A percentile compares a stretch with the other conserved stretches of the same genome.
Evolutionary conservation across 2,888 invertebrate species (phyloP).

Genomic region (Empis stercorea): DNA sequence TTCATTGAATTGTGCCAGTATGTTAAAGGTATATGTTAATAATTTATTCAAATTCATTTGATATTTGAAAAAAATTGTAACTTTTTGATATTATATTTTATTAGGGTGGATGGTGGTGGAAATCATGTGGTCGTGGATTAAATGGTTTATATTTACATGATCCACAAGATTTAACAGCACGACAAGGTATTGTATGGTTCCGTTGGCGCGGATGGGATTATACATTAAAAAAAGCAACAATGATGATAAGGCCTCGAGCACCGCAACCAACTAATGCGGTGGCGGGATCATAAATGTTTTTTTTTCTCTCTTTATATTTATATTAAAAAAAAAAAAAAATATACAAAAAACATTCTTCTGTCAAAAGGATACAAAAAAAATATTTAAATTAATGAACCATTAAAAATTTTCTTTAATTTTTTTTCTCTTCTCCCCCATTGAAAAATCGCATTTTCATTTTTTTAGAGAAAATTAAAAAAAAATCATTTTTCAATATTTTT

Average conservation of each 20-base stretch:
- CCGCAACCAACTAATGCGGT: slow-evolving; percentile 20
- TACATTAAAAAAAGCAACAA: slow-evolving; percentile 73
- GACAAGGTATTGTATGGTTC: slow-evolving; percentile 92
- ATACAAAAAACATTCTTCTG: not conserved
- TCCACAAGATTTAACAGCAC: slow-evolving; percentile 77
- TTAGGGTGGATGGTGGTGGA: slow-evolving; percentile 89
- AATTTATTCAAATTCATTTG: too few relatives aligned
- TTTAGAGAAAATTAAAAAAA: too few relatives aligned
- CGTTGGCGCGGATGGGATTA: slow-evolving; percentile 94
- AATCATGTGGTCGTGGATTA: slow-evolving; percentile 79
- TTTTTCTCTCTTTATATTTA: too few relatives aligned
- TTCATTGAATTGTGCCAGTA: slow-evolving; percentile 81
- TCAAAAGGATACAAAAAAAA: not conserved
- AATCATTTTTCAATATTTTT: too few relatives aligned
- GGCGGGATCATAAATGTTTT: slow-evolving; percentile 1
- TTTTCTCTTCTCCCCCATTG: not conserved
- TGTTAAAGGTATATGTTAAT: slow-evolving; percentile 50
- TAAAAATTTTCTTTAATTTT: not conserved
- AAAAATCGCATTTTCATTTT: not conserved
- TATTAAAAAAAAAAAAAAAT: not conserved
- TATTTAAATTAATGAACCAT: not conserved
- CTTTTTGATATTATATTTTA: slow-evolving; percentile 1
- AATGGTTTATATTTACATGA: slow-evolving; percentile 82
- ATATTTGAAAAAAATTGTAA: too few relatives aligned
- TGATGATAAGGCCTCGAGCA: slow-evolving; percentile 74